Conservation (phyloP, 2,113 vertebrate species). For the Odocoileus virginianus region DNA sequence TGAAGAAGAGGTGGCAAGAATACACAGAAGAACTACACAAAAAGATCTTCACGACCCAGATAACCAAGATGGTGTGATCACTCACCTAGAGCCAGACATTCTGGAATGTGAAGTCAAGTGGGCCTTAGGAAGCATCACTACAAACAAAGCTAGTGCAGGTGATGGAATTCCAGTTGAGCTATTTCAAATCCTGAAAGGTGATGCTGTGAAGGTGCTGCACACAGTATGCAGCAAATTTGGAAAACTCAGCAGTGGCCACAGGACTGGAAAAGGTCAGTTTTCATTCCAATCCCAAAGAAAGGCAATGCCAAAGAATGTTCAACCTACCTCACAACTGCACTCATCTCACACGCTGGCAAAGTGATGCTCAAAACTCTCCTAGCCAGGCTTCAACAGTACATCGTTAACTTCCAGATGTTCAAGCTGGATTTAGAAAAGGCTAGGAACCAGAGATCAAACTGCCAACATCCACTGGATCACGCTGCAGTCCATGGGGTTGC, state of each 20-base stretch:
- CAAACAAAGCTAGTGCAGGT: not conserved
- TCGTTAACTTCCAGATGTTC: not conserved
- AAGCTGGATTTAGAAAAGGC: not conserved
- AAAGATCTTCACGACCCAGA: not conserved
- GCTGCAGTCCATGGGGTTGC: not conserved
- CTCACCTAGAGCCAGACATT: not conserved
- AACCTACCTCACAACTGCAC: not conserved
- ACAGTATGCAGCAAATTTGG: not conserved
- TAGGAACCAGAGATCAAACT: not conserved
- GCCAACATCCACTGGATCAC: not conserved
- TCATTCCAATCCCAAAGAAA: not conserved
- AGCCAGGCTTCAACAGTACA: not conserved
- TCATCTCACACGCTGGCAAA: not conserved
- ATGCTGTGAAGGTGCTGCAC: not conserved
- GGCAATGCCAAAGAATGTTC: not conserved
- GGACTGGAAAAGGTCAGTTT: not conserved
- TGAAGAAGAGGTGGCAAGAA: not conserved
- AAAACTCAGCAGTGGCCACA: not conserved
- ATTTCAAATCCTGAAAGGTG: not conserved
- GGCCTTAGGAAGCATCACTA: not conserved
- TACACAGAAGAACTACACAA: not conserved
- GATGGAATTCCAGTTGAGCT: not conserved
- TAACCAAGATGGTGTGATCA: not conserved
- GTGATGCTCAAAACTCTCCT: not conserved
- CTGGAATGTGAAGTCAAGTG: not conserved